These are phyloP conservation scores for Cynaeus angustus DNA, from an alignment of 2,888 invertebrate genomes.

Conservation along the genomic window DNA sequence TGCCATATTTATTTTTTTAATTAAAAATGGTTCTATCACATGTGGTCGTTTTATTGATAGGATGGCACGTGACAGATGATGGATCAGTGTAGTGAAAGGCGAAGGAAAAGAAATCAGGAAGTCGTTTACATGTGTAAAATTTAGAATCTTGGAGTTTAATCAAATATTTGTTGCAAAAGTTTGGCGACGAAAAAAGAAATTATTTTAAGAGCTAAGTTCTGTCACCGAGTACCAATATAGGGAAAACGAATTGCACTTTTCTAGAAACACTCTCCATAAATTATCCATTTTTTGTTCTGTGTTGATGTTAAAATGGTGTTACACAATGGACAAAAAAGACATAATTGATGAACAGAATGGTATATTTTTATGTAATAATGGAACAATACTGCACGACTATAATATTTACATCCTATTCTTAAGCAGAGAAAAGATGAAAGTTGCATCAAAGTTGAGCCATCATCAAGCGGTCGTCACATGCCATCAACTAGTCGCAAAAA, in stretches of 20 bases:
- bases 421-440: constrained; percentile 36
- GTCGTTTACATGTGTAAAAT: background rate
- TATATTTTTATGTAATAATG: constrained; percentile 43
- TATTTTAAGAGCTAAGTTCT: too few relatives aligned
- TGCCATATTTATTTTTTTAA: constrained; percentile 44
- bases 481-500: constrained; percentile 19
- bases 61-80: constrained; percentile 7
- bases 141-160: constrained; percentile 1
- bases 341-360: constrained; percentile 37
- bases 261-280: too few relatives aligned
- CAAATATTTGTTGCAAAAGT: background rate
- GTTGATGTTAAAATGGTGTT: background rate
- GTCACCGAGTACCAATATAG: too few relatives aligned
- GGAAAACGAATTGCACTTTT: too few relatives aligned
- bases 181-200: background rate
- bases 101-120: constrained; percentile 29
- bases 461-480: constrained; percentile 34
- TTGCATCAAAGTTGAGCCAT: constrained; percentile 24
- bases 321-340: constrained; percentile 2
- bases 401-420: constrained; percentile 47
- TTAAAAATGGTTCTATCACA: constrained; percentile 29
- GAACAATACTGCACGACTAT: constrained; percentile 48
- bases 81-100: constrained; percentile 25
- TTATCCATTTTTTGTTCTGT: background rate
- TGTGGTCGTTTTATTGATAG: constrained; percentile 21